Conservation (phyloP, 2,113 vertebrate genomes). For the Arvicanthis niloticus region DNA sequence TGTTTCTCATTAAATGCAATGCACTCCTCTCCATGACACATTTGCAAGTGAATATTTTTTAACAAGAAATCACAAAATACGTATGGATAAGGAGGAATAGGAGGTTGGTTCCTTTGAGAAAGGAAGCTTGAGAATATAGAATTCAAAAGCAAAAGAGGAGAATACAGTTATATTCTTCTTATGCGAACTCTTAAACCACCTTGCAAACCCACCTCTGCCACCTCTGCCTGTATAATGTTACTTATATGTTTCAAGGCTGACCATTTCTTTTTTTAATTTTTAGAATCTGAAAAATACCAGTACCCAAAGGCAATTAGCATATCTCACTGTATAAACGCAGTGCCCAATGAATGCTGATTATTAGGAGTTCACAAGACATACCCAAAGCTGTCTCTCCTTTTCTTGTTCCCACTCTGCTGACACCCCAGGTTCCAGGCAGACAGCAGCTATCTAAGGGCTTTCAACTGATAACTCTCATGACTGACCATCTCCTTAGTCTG, state of each 20-base stretch:
- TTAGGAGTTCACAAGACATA: neutral
- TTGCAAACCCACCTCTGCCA: slow-evolving; percentile 22
- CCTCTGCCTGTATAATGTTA: neutral
- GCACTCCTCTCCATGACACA: neutral
- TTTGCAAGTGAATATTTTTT: neutral
- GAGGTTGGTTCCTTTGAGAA: too few species aligned
- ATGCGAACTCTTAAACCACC: slow-evolving; percentile 6
- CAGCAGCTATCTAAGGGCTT: neutral
- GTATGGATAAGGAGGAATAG: neutral
- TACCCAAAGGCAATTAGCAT: neutral
- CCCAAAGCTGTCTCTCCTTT: neutral
- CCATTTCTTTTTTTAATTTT: neutral
- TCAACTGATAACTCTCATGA: slow-evolving; percentile 35
- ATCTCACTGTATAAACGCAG: neutral
- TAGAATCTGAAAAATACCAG: neutral
- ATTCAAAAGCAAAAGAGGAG: neutral
- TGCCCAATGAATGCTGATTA: neutral
- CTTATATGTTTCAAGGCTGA: neutral
- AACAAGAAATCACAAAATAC: neutral
- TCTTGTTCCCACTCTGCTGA: neutral
- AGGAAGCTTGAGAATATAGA: neutral
- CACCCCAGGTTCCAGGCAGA: neutral
- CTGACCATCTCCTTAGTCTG: neutral
- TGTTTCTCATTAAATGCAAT: slow-evolving; percentile 58
- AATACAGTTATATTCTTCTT: neutral